phyloP scores from a whole-genome alignment of 1,140 invertebrate species.

The Popillia japonica region DNA sequence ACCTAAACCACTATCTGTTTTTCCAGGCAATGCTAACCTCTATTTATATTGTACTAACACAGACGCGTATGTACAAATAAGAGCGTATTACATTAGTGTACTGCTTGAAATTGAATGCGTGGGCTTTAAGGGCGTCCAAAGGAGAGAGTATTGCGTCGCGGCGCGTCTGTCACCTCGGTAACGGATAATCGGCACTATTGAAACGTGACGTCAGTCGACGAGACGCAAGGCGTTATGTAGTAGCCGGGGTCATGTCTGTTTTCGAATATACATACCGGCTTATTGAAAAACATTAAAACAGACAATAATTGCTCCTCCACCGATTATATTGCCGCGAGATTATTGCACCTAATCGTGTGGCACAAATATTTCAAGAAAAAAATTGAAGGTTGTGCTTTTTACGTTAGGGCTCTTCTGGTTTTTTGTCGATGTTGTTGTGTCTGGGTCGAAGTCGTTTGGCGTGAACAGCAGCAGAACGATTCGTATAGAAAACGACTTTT shows the following conservation, averaged over 20 bases:
- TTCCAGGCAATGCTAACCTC: no score
- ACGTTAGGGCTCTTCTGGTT: not conserved
- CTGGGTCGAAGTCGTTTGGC: not conserved
- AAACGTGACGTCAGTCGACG: conserved; percentile 18
- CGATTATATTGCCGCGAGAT: not conserved
- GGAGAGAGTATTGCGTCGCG: conserved; percentile 21
- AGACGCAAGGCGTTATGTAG: conserved; percentile 29
- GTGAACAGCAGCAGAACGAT: not conserved
- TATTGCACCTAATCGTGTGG: not conserved
- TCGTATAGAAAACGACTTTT: not conserved
- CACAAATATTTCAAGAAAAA: not conserved
- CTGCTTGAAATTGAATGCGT: not conserved
- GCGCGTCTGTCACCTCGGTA: conserved; percentile 24
- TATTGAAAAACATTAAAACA: not conserved
- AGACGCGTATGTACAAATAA: not conserved
- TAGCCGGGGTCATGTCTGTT: conserved; percentile 22
- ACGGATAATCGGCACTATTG: conserved; percentile 16
- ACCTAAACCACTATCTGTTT: no score
- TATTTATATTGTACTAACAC: no score
- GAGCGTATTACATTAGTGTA: no score
- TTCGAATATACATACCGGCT: not conserved
- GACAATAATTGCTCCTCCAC: not conserved
- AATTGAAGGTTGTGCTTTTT: not conserved
- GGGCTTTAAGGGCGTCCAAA: conserved; percentile 7
- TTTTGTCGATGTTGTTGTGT: not conserved